These are phyloP conservation scores for Periphyllus acericola DNA, from an alignment of 2,888 invertebrate genomes.

Conservation along the genomic window DNA sequence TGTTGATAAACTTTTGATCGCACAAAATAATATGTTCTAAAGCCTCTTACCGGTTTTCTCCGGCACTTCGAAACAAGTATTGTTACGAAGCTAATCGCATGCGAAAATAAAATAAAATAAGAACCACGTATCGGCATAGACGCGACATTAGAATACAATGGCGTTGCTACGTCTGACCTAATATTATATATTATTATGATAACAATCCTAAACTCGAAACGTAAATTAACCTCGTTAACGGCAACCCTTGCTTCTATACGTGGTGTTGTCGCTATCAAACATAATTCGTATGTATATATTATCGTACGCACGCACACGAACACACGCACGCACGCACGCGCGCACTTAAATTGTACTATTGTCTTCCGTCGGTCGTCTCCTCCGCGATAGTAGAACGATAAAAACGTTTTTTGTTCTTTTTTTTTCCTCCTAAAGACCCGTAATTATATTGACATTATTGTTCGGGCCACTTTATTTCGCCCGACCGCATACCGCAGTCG, in stretches of 20 bases:
- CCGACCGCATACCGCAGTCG: constrained; percentile 15
- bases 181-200: not conserved
- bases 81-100: not conserved
- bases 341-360: not conserved
- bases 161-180: not conserved
- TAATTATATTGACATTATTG: constrained; percentile 11
- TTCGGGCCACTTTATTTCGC: constrained; percentile 13
- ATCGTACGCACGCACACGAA: too few species aligned
- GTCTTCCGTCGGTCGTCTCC: not conserved
- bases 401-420: not conserved
- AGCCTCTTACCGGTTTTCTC: not conserved
- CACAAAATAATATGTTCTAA: too few species aligned
- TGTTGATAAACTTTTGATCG: too few species aligned
- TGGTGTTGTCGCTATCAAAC: not conserved
- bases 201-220: not conserved
- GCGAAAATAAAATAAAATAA: not conserved
- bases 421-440: not conserved
- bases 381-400: not conserved
- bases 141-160: constrained; percentile 6
- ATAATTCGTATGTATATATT: not conserved
- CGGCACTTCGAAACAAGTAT: not conserved
- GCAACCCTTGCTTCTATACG: not conserved
- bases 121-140: not conserved
- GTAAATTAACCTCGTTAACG: not conserved
- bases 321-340: not conserved